These are phyloP conservation scores for Manis pentadactyla DNA, from an alignment of 2,797 vertebrate species.

Conservation along the genomic window DNA sequence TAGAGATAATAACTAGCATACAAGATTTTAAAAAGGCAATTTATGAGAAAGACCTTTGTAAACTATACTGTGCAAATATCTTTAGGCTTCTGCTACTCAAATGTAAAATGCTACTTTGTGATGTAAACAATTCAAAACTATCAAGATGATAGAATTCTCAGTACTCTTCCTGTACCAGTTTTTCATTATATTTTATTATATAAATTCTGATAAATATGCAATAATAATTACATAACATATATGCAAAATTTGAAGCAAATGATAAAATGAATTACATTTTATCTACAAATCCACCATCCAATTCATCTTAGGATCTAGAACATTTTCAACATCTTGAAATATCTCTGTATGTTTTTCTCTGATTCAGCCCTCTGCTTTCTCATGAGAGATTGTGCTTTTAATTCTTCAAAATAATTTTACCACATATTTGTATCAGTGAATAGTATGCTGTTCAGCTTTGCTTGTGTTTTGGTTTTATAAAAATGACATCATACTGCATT, in stretches of 20 bases:
- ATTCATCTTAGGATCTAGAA: not conserved
- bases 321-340: not conserved
- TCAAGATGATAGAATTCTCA: not conserved
- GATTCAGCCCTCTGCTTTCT: not conserved
- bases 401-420: not conserved
- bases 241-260: not conserved
- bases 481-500: not conserved
- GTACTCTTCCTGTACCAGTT: not conserved
- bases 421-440: not conserved
- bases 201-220: not conserved
- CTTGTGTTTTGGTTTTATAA: not conserved
- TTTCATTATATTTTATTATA: not conserved
- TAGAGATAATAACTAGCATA: not conserved
- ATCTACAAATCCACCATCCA: not conserved
- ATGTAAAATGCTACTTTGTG: constrained; percentile 19
- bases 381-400: not conserved
- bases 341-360: not conserved
- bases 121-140: not conserved
- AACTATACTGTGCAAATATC: not conserved
- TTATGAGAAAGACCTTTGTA: constrained; percentile 24
- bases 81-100: not conserved
- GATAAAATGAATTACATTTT: not conserved
- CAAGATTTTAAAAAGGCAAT: not conserved
- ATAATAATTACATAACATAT: not conserved
- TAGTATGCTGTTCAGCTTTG: not conserved